These are phyloP conservation scores for Cataglyphis rosenhaueri DNA, from an alignment of 2,888 invertebrate species.

Conservation along the genomic window DNA sequence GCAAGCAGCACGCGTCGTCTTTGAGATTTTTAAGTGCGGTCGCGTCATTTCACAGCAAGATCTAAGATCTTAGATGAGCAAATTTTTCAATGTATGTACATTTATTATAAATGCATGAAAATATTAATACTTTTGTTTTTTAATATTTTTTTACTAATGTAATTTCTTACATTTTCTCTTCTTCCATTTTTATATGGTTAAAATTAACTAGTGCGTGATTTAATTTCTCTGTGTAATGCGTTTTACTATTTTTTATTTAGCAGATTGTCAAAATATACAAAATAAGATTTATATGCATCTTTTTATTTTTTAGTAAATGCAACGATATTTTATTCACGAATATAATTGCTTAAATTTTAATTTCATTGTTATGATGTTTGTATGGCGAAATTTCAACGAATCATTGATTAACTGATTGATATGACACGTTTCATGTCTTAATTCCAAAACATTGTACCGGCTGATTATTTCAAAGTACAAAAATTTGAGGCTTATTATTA, in stretches of 20 bases:
- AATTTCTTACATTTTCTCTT: background rate
- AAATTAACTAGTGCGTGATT: background rate
- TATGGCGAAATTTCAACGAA: background rate
- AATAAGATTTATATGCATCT: background rate
- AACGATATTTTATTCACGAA: background rate
- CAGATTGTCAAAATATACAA: background rate
- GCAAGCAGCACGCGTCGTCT: slow-evolving; percentile 13
- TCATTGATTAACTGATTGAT: slow-evolving; percentile 1
- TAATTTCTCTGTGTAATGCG: background rate
- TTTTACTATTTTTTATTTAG: background rate
- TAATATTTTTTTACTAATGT: background rate
- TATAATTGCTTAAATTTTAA: background rate
- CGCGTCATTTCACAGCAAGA: background rate
- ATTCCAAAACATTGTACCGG: background rate
- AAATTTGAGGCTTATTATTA: background rate
- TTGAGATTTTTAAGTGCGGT: background rate
- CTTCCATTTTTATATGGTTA: background rate
- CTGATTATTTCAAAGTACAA: background rate
- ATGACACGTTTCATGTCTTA: background rate
- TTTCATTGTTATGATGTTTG: background rate
- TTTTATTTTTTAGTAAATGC: background rate
- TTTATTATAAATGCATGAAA: slow-evolving; percentile 4
- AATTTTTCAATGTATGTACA: slow-evolving; percentile 24
- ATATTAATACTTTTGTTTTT: background rate
- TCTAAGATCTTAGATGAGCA: background rate